Conservation (phyloP, 1,140 invertebrate genomes). For the Pectinophora gossypiella region DNA sequence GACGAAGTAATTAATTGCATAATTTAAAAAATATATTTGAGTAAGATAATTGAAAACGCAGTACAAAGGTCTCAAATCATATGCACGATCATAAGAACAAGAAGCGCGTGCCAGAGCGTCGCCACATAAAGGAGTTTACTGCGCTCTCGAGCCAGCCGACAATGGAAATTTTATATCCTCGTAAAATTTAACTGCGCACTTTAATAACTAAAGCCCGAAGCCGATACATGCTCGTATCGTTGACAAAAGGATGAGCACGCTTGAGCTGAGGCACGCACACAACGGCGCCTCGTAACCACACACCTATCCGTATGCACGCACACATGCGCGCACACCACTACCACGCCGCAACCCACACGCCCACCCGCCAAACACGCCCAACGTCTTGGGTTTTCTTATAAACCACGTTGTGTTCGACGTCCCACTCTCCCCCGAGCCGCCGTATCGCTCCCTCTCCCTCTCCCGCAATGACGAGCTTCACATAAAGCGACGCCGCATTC, state of each 20-base stretch:
- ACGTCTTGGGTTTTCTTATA: slow-evolving; percentile 75
- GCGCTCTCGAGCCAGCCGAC: slow-evolving; percentile 36
- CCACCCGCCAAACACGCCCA: slow-evolving; percentile 74
- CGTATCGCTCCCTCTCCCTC: slow-evolving; percentile 35
- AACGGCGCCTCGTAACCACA: slow-evolving; percentile 28
- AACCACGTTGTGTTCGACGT: slow-evolving; percentile 66
- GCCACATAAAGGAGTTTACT: slow-evolving; percentile 32
- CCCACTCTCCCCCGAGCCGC: slow-evolving; percentile 32
- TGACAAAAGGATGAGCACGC: slow-evolving; percentile 65
- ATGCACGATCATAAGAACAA: background rate
- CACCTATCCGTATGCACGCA: slow-evolving; percentile 29
- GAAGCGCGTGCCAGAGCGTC: background rate
- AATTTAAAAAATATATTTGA: no score
- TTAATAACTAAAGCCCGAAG: slow-evolving; percentile 69
- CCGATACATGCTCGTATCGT: slow-evolving; percentile 65
- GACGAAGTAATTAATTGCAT: no score
- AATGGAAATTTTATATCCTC: slow-evolving; percentile 62
- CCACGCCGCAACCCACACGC: slow-evolving; percentile 58
- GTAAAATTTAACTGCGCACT: slow-evolving; percentile 66
- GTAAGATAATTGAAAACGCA: background rate
- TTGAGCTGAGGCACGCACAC: slow-evolving; percentile 35
- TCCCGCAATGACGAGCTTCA: slow-evolving; percentile 69
- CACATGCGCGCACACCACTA: slow-evolving; percentile 49
- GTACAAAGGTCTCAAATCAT: background rate
- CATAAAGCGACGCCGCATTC: slow-evolving; percentile 73